phyloP scores from a whole-genome alignment of 2,888 invertebrate species.

The Zhengitettix transpicula region DNA sequence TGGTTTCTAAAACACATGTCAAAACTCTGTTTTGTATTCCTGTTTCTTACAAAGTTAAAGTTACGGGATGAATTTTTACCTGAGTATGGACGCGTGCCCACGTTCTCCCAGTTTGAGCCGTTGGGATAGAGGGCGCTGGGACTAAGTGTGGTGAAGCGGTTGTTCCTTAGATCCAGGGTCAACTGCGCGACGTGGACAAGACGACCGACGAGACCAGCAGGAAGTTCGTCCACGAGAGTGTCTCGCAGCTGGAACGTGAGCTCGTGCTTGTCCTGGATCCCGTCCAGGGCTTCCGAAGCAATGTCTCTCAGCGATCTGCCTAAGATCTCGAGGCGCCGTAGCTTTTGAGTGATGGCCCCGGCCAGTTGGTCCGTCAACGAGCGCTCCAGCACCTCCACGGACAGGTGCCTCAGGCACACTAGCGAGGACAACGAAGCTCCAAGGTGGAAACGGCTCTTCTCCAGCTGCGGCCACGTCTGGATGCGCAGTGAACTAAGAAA shows the following conservation, averaged over 20 bases:
- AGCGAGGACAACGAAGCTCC: constrained; percentile 16
- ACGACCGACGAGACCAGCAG: constrained; percentile 14
- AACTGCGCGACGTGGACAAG: constrained; percentile 17
- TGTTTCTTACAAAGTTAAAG: too few relatives aligned
- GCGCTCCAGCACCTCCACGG: constrained; percentile 17
- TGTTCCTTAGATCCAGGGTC: constrained; percentile 22
- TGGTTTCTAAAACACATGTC: too few relatives aligned
- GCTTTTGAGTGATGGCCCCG: constrained; percentile 21
- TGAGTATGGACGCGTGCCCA: constrained; percentile 20
- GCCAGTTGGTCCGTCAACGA: constrained; percentile 23
- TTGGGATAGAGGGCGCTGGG: constrained; percentile 21
- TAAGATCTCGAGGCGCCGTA: constrained; percentile 22
- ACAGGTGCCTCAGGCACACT: constrained; percentile 3
- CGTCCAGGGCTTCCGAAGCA: constrained; percentile 21
- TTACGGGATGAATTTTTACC: constrained; percentile 12
- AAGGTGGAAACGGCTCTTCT: constrained; percentile 27
- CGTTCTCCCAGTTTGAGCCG: constrained; percentile 19
- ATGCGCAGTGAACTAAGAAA: constrained; percentile 18
- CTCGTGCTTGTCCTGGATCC: constrained; percentile 19
- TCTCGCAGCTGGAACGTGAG: constrained; percentile 20
- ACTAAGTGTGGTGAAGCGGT: constrained; percentile 20
- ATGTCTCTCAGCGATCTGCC: constrained; percentile 21
- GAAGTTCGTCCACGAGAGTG: constrained; percentile 19
- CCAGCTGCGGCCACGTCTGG: constrained; percentile 53
- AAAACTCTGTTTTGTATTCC: too few relatives aligned